Base-by-base conservation (phyloP, 53 echinoderm and acorn worm genomes). In the Holothuria scabra region DNA sequence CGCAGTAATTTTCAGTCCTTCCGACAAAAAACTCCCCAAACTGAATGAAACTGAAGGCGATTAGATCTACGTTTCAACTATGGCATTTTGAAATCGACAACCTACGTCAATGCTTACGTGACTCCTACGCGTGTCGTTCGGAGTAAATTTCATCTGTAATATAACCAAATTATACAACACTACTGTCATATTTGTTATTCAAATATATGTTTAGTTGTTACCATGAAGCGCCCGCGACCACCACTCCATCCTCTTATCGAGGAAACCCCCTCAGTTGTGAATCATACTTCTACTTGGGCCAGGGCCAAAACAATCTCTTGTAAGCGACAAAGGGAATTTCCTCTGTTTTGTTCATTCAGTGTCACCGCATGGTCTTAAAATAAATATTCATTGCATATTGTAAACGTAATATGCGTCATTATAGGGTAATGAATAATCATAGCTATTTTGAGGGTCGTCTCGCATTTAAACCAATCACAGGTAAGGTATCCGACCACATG, bases 401-500 rank as follows among this genome's bases (percentile, higher is more conserved):
- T 52, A 52, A 52, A 52, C 52, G 52, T 52, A 52, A 52, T 52
- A 30, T 29, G 59, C 78, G 78, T 78, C 26, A 14, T 52, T 52
- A 14, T 52, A 18, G 29, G 48, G 28, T 18, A 31, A 78, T 78
- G 78, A 78, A 78, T 78, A 78, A 56, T 78, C 78, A 78, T 56
- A 18, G 7, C 0, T 22, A 21, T 74, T 35, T 35, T 20, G 4
- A 6, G 21, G 58, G 12, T 24, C 8, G 20, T 52, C 58, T 78
- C 14, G 32, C n/a, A 78, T 56, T 28, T 78, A 5, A 34, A 78
- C 78, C 78, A 78, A 78, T 78, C 78, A 78, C 31, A 57, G 58
- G 29, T 25, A 37, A 58, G 84, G 35, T 38, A 70, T 56, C 58
- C 59, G 56, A 58, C 60, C 84, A 84, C 84, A 72, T 71, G 84